Conservation (phyloP, 2,888 invertebrate genomes). For the Calephelis perditalis region DNA sequence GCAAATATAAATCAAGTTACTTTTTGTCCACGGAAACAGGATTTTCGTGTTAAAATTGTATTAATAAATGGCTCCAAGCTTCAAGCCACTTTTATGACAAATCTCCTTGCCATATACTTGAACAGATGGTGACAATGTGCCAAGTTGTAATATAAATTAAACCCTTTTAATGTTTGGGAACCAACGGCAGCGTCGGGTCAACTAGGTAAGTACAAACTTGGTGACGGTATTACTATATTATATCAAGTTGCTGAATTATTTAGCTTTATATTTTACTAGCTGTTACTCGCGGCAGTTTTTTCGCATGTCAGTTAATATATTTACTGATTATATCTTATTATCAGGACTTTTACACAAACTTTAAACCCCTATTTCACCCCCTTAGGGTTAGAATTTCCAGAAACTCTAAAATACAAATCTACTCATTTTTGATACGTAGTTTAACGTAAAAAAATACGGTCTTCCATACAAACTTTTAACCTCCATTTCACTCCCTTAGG, state of each 20-base stretch:
- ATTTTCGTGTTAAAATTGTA: conserved; percentile 14
- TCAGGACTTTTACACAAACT: too few relatives aligned
- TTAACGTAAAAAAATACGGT: too few relatives aligned
- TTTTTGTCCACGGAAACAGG: conserved; percentile 3
- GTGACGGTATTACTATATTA: not conserved
- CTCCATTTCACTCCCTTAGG: too few relatives aligned
- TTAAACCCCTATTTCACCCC: too few relatives aligned
- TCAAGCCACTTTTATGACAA: conserved; percentile 59
- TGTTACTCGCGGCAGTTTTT: too few relatives aligned
- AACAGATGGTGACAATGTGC: conserved; percentile 71
- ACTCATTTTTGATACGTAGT: too few relatives aligned
- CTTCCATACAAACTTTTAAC: too few relatives aligned
- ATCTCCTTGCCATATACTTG: conserved; percentile 53
- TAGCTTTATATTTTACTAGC: not conserved
- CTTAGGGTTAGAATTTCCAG: too few relatives aligned
- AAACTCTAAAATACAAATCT: too few relatives aligned
- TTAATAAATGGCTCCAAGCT: conserved; percentile 23
- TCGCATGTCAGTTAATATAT: too few relatives aligned
- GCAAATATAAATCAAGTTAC: too few relatives aligned
- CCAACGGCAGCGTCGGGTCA: conserved; percentile 66
- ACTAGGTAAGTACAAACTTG: conserved; percentile 53
- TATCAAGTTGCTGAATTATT: not conserved
- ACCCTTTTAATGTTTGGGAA: conserved; percentile 69
- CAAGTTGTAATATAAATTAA: conserved; percentile 71
- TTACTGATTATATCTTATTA: too few relatives aligned